phyloP scores from a whole-genome alignment of 1,140 invertebrate genomes.

The Reticulitermes speratus region DNA sequence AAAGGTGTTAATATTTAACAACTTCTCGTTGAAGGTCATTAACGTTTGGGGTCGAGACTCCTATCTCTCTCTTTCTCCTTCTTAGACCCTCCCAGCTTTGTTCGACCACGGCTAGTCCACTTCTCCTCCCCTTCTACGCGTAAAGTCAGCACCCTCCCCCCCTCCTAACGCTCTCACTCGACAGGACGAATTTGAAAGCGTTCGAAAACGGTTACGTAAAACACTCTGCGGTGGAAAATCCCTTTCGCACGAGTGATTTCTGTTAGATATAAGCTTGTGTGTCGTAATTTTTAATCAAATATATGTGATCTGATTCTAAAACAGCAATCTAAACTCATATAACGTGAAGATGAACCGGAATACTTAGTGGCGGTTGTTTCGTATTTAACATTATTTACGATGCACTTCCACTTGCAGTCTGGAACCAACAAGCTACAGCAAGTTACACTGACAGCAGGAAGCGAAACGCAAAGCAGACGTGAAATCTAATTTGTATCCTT shows the following conservation, averaged over 20 bases:
- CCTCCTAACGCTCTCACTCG: not conserved
- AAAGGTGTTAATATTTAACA: not conserved
- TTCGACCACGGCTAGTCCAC: not conserved
- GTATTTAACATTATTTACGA: not conserved
- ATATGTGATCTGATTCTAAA: too few relatives aligned
- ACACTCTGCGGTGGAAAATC: not conserved
- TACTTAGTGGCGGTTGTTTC: not conserved
- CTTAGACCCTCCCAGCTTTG: not conserved
- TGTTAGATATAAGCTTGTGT: too few relatives aligned
- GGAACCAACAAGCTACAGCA: not conserved
- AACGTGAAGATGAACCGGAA: not conserved
- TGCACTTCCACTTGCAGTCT: not conserved
- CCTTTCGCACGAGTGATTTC: not conserved
- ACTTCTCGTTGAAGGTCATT: constrained; percentile 1
- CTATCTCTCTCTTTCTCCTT: not conserved
- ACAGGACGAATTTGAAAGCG: constrained; percentile 11
- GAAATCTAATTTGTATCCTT: not conserved
- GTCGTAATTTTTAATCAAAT: too few relatives aligned
- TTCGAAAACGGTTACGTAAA: constrained; percentile 14
- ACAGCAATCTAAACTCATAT: too few relatives aligned
- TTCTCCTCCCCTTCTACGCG: not conserved
- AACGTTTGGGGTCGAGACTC: constrained; percentile 2
- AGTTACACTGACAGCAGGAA: not conserved
- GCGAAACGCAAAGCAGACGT: not conserved
- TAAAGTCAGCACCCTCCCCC: not conserved